Conservation (phyloP, 2,797 vertebrate genomes). For the Hozukius guyotensis region DNA sequence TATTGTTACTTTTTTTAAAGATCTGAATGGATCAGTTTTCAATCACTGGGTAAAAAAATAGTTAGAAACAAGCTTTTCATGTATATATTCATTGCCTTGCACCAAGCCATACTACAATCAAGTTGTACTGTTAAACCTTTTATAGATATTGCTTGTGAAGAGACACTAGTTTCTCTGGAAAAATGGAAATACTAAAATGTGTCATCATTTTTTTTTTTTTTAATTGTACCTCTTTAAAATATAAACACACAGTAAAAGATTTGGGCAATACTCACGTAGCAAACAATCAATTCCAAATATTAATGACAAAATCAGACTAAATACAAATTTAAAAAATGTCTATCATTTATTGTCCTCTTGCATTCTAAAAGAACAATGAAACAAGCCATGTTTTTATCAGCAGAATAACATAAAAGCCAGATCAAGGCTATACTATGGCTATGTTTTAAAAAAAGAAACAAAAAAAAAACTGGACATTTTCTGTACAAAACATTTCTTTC, state of each 20-base stretch:
- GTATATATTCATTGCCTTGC: background rate
- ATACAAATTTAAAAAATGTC: slow-evolving; percentile 31
- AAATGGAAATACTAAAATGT: background rate
- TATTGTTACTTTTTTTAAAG: too few relatives aligned
- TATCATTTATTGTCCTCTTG: slow-evolving; percentile 63
- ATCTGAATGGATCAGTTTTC: too few relatives aligned
- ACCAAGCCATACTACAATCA: background rate
- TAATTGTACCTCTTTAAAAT: background rate
- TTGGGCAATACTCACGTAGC: background rate
- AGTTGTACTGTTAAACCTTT: background rate
- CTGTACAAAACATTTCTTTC: slow-evolving; percentile 48
- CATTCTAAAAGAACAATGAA: slow-evolving; percentile 44
- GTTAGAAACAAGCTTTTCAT: background rate
- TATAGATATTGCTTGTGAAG: background rate
- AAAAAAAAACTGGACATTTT: slow-evolving; percentile 43
- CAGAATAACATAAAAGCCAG: slow-evolving; percentile 43
- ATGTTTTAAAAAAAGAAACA: slow-evolving; percentile 33
- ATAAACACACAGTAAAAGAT: background rate
- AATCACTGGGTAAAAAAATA: too few relatives aligned
- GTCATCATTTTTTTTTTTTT: background rate
- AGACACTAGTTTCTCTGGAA: background rate
- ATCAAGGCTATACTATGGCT: slow-evolving; percentile 37
- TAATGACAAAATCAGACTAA: slow-evolving; percentile 14
- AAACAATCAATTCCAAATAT: slow-evolving; percentile 11
- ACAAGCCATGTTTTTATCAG: slow-evolving; percentile 27